Evolutionary conservation across 2,797 vertebrate species (phyloP), one percentile per base, ranked within the genome.

Genomic region (Poecile montanus): DNA sequence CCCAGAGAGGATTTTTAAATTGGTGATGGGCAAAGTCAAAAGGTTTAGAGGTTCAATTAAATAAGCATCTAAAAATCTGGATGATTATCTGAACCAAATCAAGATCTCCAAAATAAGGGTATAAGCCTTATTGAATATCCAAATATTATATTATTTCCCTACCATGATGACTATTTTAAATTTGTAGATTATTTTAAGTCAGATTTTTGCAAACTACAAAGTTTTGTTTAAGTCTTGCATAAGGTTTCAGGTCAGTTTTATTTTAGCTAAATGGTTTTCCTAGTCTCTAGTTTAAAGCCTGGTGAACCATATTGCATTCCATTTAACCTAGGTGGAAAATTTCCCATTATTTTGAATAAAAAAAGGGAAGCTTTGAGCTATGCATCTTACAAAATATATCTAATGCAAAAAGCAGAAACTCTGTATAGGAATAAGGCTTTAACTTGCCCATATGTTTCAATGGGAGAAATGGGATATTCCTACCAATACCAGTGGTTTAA

Each of bases 21-120:
- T 81, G 76, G 67, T 94, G 95, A 95, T 95, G 82, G 89, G 44
- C 48, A 83, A 93, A 74, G n/a, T 94, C 75, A 78, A 66, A 85
- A 77, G 6, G 10, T 81, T 91, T 72, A 68, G 58, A 68, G 16
- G 23, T 89, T 92, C 72, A 75, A 74, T 83, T 88, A 92, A 94
- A 89, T 29, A 72, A 93, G 10, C n/a, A 88, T 71, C 65, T 51
- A 56, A 61, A 91, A 72, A 3, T 66, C 68, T 75, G 27, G 20
- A 62, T 66, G 12, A 9, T 88, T 93, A 45, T 58, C 48, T 84
- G 44, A 93, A 80, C n/a, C 15, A 60, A 50, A 14, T 51, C 29
- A 53, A 50, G 15, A 17, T 11, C 6, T 36, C 4, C 16, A 23
- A n/a, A 91, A 82, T 30, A 75, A 72, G 7, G 8, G 5, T 73